Base-by-base conservation (phyloP, 2,113 vertebrate species). In the Neolamprologus devosi region DNA sequence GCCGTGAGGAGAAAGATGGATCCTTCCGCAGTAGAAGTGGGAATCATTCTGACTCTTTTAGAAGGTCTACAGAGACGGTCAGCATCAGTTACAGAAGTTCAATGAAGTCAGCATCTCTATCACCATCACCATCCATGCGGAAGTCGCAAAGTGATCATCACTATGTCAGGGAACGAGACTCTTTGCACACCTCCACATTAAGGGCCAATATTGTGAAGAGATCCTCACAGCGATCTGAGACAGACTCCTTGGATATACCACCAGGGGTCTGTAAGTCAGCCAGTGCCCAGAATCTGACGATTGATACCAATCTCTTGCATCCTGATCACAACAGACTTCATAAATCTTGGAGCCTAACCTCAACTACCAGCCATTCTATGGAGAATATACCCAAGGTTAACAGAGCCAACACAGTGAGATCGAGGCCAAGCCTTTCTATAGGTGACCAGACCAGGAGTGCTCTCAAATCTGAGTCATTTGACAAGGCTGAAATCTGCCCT, bases 211-310 rank as follows among this genome's bases (percentile, higher is more conserved):
- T 63, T 47, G 93, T 17, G 4, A 94, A 81, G 23, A 96, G 92
- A 58, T 92, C 84, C 11, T 90, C 84, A 0, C 94, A 95, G 23
- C 63, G 11, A 23, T 97, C 97, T 0, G 96, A 96, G 82, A 94
- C 91, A 1, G 97, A 98, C 65, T 97, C 96, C 1, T 91, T 96
- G 2, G 96, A 97, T 2, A 95, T 95, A 2, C 95, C 96, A 4
- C 96, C 97, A 1, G 96, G 97, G 1, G 91, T 98, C 9, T 98
- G 96, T 89, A 98, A 97, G 88, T 99, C 98, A 0, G 97, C 96
- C 83, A 99, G 98, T 2, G 97, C 98, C 42, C 98, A 98, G 70
- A 98, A 98, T 88, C 95, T 99, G 80, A 90, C 93, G 0, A 96
- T 97, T 16, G 94, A 95, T 26, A 96, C 95, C 58, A 97, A 95